phyloP scores from a whole-genome alignment of 2,797 vertebrate species.

The Podarcis siculus region DNA sequence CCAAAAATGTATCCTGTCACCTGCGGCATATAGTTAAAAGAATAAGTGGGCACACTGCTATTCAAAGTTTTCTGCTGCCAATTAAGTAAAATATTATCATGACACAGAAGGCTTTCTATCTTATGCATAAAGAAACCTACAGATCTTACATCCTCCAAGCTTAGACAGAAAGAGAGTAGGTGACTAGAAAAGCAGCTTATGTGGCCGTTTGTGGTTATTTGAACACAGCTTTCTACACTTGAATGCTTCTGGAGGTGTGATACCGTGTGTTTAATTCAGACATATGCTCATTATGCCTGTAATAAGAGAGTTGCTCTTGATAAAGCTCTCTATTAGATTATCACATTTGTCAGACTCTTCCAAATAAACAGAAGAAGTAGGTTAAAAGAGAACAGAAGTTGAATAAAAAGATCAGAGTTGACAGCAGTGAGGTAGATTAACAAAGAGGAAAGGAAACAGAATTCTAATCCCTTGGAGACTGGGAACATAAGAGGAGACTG shows the following conservation, averaged over 20 bases:
- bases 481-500: not conserved
- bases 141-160: not conserved
- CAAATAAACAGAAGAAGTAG: not conserved
- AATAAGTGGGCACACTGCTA: not conserved
- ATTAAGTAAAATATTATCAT: not conserved
- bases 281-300: not conserved
- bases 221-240: not conserved
- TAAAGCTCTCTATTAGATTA: not conserved
- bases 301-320: not conserved
- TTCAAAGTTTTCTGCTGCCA: not conserved
- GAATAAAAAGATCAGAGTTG: not conserved
- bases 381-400: not conserved
- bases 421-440: conserved; percentile 20
- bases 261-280: not conserved
- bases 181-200: not conserved
- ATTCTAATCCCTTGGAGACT: conserved; percentile 13
- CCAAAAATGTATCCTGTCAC: not conserved
- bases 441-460: conserved; percentile 1
- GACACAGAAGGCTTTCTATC: not conserved
- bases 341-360: not conserved
- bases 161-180: not conserved
- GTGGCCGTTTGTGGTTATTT: not conserved
- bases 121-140: not conserved
- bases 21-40: not conserved
- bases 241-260: not conserved